Base-by-base conservation (phyloP, 2,113 vertebrate genomes). In the Struthio camelus region DNA sequence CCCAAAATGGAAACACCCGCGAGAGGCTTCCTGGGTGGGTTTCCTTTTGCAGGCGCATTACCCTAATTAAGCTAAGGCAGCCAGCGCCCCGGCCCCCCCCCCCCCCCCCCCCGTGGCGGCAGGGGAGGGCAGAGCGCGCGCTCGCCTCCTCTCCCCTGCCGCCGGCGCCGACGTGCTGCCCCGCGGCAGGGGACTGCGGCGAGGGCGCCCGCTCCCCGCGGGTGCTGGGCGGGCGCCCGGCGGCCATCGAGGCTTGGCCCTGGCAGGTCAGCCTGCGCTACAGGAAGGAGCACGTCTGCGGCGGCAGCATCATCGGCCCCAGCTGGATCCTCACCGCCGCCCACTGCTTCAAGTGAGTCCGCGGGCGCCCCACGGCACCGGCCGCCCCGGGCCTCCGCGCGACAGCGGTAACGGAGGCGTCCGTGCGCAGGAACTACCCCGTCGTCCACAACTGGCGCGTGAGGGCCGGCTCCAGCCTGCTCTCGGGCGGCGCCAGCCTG, bases 201-300 rank as follows among this genome's bases (percentile, higher is more conserved):
- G 9, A 93, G 16, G 93, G 61, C 42, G 6, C 9, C 7, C 62
- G 96, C 73, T 59, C 83, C 0, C 90, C 98, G 14, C 98, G 99
- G 2, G 98, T 99, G 48, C 98, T 99, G 51, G 99, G 99, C 0
- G 99, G 99, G 9, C 77, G 87, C 4, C 88, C 96, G 7, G 98
- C 99, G 1, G 5, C 88, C 17, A 99, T 99, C 77, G 96, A 98
- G 46, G 69, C 98, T 4, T 99, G 98, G 98, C 99, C 99, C 0
- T 99, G 99, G 99, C 99, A 99, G 97, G 99, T 99, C 84, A 99
- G 99, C 89, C 36, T 99, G 95, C 99, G 98, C 97, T 98, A 98
- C 86, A 79, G 95, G 27, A 98, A 93, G 5, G 97, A 98, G 16
- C 99, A 99, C 70, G 85, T 98, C 61, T 99, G 99, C 14, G 99